Base-by-base conservation (phyloP, 2,888 invertebrate genomes). In the Steromphala cineraria region DNA sequence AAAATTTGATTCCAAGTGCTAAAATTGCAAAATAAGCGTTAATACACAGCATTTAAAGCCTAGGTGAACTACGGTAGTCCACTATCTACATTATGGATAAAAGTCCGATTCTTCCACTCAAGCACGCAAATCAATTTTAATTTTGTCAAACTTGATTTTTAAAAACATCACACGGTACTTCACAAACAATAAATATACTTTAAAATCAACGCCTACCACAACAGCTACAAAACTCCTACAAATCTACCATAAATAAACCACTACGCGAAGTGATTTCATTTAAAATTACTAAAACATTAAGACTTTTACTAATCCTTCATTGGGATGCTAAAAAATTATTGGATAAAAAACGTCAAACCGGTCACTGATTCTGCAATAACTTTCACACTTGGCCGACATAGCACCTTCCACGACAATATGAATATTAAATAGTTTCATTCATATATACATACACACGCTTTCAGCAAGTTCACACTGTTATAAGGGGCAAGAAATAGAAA, bases 361-460 rank as follows among this genome's bases (percentile, higher is more conserved):
- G 46, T 46, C 46, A 46, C 46, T 46, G 46, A 46, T 46, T 46
- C 46, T 10, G 46, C 10, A 55, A 21, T 53, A 17, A 19, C 55
- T 55, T 55, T 76, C 76, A 76, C 28, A 55, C 76, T 40, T 55
- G 24, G 24, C 24, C 31, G 13, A 76, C 24, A 76, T 76, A 55
- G 24, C 19, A 53, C 55, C 55, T n/a, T 53, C 19, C 55, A 31
- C 55, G 55, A 53, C n/a, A 76, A 15, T 53, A 36, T 31, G 24
- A 76, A 53, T n/a, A 53, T 53, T 55, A 53, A 53, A 76, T 55
- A 53, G 28, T 31, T 55, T 17, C 55, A 76, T 55, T 31, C 76
- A 53, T 36, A 76, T 55, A 76, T 55, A 76, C 76, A 76, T 28
- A 76, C 76, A 76, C 28, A 24, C 28, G 31, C 55, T 55, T 15